Percentiles rank a stretch among this genome's conserved stretches.
phyloP scores from a whole-genome alignment of 2,888 invertebrate genomes.

The Luperina testacea region DNA sequence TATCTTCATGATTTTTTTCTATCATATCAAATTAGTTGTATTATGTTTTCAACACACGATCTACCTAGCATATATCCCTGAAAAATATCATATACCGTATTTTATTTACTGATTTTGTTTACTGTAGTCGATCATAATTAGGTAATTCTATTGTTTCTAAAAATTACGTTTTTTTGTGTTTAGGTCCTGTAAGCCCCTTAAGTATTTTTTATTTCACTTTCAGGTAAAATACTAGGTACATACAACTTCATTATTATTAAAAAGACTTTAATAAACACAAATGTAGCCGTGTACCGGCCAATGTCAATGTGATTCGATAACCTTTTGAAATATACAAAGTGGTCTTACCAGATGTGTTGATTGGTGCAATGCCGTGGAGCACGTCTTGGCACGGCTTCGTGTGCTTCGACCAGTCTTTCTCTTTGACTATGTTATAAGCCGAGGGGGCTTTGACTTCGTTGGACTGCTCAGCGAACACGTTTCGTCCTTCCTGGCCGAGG shows the following conservation, averaged over 20 bases:
- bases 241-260: background rate
- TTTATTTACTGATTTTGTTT: too few relatives aligned
- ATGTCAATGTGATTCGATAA: conserved; percentile 65
- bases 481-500: conserved; percentile 72
- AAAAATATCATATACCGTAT: too few relatives aligned
- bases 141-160: too few relatives aligned
- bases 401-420: conserved; percentile 91
- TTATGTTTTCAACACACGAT: too few relatives aligned
- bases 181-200: too few relatives aligned
- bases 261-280: conserved; percentile 1
- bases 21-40: too few relatives aligned
- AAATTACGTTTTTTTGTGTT: too few relatives aligned
- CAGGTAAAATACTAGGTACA: background rate
- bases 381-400: conserved; percentile 92
- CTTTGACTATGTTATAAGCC: conserved; percentile 76
- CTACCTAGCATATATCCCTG: too few relatives aligned
- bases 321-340: conserved; percentile 63
- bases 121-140: too few relatives aligned
- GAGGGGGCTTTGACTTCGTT: conserved; percentile 75
- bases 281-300: conserved; percentile 35
- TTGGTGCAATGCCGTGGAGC: conserved; percentile 87
- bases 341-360: conserved; percentile 82
- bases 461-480: conserved; percentile 71
- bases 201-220: background rate
- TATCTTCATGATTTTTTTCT: too few relatives aligned